Percentiles rank a stretch among this genome's conserved stretches.
These are phyloP conservation scores for Fundulus diaphanus DNA, from an alignment of 2,797 vertebrate genomes.

Conservation along the genomic window DNA sequence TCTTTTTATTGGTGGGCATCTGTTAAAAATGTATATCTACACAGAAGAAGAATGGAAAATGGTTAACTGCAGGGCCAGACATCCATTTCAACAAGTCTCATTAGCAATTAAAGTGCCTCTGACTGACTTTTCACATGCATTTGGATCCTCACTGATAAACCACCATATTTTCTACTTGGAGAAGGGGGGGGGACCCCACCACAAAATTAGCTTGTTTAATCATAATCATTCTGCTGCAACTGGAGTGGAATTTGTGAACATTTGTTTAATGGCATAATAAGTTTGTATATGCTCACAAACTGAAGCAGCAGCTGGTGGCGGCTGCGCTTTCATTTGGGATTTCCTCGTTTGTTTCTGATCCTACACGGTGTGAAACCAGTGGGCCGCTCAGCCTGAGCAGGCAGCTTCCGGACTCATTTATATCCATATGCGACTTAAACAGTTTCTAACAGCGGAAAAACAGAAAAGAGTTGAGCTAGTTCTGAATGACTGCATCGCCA, in stretches of 20 bases:
- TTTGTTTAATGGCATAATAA: constrained; percentile 17
- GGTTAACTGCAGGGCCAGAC: constrained; percentile 17
- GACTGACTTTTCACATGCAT: constrained; percentile 32
- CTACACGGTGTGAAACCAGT: constrained; percentile 21
- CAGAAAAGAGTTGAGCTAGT: constrained; percentile 5
- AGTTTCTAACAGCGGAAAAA: background rate
- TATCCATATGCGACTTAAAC: constrained; percentile 19
- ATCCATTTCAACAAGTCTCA: constrained; percentile 47
- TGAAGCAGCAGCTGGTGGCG: background rate
- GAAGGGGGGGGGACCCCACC: background rate
- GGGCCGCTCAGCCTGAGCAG: constrained; percentile 21
- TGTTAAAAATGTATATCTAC: constrained; percentile 20
- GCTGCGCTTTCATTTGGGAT: background rate
- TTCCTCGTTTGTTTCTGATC: background rate
- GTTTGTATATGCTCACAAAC: constrained; percentile 25
- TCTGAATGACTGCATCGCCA: constrained; percentile 22
- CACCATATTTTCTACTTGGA: constrained; percentile 14
- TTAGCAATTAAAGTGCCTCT: constrained; percentile 40
- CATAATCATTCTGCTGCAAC: constrained; percentile 24
- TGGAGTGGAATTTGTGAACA: constrained; percentile 29
- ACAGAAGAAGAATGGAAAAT: constrained; percentile 14
- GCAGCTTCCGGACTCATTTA: constrained; percentile 32
- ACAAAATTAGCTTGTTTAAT: constrained; percentile 31
- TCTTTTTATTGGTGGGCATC: constrained; percentile 27
- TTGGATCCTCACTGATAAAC: constrained; percentile 36